These are phyloP conservation scores for Eumerus sabulonum DNA, from an alignment of 2,888 invertebrate species.

Conservation along the genomic window DNA sequence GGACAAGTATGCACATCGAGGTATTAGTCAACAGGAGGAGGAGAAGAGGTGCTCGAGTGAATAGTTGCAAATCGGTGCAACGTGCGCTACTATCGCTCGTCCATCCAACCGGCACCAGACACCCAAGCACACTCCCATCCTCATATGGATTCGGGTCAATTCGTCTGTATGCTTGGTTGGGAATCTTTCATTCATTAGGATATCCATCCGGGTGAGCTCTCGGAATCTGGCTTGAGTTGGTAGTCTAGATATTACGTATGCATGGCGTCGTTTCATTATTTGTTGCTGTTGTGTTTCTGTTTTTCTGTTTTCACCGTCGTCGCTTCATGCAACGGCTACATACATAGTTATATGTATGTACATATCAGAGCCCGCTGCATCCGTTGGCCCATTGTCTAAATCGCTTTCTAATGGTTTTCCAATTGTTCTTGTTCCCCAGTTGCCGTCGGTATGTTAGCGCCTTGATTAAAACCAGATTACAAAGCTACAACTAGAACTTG, in stretches of 20 bases:
- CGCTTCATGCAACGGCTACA: too few species aligned
- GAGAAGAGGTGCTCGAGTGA: conserved; percentile 1
- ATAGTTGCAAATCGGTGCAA: conserved; percentile 47
- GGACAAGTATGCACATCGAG: conserved; percentile 15
- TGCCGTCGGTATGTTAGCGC: conserved; percentile 31
- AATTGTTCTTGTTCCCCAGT: conserved; percentile 41
- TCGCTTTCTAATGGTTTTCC: conserved; percentile 68
- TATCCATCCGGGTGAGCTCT: neutral
- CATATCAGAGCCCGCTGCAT: conserved; percentile 32
- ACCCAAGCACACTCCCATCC: conserved; percentile 50
- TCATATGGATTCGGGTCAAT: conserved; percentile 66
- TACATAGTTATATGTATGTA: too few species aligned
- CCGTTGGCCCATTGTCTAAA: conserved; percentile 64
- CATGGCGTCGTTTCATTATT: conserved; percentile 36
- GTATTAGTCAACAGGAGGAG: neutral
- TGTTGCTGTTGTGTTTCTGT: conserved; percentile 25
- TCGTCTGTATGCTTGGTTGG: conserved; percentile 56
- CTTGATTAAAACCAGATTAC: conserved; percentile 59
- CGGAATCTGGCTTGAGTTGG: neutral
- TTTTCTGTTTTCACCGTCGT: conserved; percentile 20
- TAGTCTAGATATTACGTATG: conserved; percentile 40
- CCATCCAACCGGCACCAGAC: conserved; percentile 54
- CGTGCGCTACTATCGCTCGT: conserved; percentile 19
- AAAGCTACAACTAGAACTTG: conserved; percentile 51
- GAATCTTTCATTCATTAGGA: conserved; percentile 45